phyloP scores from a whole-genome alignment of 2,888 invertebrate species.

The Cephus pygmeus region DNA sequence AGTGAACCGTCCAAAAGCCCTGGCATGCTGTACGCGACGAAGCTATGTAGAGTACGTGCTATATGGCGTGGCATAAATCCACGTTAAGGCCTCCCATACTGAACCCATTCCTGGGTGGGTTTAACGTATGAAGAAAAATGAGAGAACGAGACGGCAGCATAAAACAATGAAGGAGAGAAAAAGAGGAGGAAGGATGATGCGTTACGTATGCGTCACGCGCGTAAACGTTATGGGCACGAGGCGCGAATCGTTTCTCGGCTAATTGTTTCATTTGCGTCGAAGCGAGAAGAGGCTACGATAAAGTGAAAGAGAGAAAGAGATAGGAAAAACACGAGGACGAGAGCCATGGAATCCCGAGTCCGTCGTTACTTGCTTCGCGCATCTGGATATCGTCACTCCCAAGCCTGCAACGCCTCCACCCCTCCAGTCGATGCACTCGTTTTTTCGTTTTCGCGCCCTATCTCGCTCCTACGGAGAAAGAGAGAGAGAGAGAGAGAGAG shows the following conservation, averaged over 20 bases:
- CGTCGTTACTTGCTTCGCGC: slow-evolving; percentile 14
- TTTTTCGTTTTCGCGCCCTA: slow-evolving; percentile 7
- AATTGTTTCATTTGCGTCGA: neutral
- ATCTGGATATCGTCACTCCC: slow-evolving; percentile 27
- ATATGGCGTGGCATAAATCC: neutral
- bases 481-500: slow-evolving; percentile 5
- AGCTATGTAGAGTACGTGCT: neutral
- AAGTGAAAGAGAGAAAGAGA: neutral
- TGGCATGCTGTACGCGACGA: neutral
- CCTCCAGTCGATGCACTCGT: slow-evolving; percentile 2
- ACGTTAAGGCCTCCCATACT: neutral
- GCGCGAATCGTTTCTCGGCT: slow-evolving; percentile 2
- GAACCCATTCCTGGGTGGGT: neutral
- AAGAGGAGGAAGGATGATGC: neutral
- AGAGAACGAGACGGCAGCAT: neutral
- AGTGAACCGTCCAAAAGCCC: neutral
- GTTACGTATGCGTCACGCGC: neutral
- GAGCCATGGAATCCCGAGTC: slow-evolving; percentile 22
- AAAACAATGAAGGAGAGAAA: neutral
- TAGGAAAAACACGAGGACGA: neutral
- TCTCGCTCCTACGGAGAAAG: slow-evolving; percentile 16
- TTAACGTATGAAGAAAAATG: neutral
- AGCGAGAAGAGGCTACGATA: neutral
- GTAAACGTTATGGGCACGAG: neutral
- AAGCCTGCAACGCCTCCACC: neutral